A percentile compares a stretch with the other conserved stretches of the same genome.
These are phyloP conservation scores for Tryphoninae sp. DNA, from an alignment of 2,888 invertebrate genomes.

Conservation along the genomic window DNA sequence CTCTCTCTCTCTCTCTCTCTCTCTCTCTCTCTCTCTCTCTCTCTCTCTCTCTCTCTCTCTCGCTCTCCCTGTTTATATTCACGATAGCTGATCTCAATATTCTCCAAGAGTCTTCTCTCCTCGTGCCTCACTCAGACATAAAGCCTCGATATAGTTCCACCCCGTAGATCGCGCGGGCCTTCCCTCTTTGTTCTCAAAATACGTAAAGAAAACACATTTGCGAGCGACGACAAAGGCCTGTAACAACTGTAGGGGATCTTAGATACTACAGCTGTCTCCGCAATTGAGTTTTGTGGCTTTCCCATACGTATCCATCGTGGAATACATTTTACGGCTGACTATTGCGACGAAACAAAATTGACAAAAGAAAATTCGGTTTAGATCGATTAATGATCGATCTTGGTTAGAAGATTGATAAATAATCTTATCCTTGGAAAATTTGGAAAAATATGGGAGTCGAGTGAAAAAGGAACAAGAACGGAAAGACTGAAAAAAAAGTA, in stretches of 20 bases:
- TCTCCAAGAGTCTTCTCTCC: constrained; percentile 18
- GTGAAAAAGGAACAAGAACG: neutral
- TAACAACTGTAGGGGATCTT: neutral
- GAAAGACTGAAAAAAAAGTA: neutral
- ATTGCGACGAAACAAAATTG: too few species aligned
- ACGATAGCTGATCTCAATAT: constrained; percentile 45
- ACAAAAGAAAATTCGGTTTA: neutral
- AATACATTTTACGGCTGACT: too few species aligned
- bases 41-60: constrained; percentile 3
- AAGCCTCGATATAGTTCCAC: constrained; percentile 7
- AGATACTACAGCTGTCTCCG: constrained; percentile 29
- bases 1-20: constrained; percentile 15
- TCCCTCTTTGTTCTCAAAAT: constrained; percentile 42
- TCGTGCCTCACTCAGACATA: constrained; percentile 3
- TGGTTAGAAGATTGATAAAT: neutral
- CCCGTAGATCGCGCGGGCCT: neutral
- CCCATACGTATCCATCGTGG: neutral
- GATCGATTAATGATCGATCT: neutral
- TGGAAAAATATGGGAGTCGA: too few species aligned
- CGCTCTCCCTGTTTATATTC: constrained; percentile 36
- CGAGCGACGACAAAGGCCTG: constrained; percentile 7
- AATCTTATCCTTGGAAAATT: too few species aligned
- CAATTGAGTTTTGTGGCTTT: constrained; percentile 20
- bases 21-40: constrained; percentile 13
- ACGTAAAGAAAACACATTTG: constrained; percentile 32